Base-by-base conservation (phyloP, 2,113 vertebrate genomes). In the Sula dactylatra region DNA sequence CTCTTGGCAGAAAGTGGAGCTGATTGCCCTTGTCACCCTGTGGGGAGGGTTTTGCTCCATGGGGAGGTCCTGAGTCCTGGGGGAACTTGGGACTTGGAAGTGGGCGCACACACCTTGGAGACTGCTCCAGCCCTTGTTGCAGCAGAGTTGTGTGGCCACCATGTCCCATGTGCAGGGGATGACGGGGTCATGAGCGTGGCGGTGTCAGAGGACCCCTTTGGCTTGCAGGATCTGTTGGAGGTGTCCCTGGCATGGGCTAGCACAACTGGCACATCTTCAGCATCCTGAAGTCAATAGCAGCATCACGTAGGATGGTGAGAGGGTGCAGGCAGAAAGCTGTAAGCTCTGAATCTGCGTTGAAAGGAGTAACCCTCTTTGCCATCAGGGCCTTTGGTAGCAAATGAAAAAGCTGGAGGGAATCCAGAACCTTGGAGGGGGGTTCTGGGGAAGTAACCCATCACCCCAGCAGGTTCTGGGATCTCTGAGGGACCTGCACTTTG, bases 1-100 rank as follows among this genome's bases (percentile, higher is more conserved):
- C 24, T 22, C 0, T 0, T 0, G 2, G 27, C 56, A 3, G 0
- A 25, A 36, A 36, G 5, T 0, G 0, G 22, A 19, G 52, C 74
- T 85, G 61, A 8, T 27, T 36, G 42, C n/a, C 40, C 62, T 69
- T 31, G 44, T 52, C 4, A 6, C 9, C 32, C 54, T 6, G 0
- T 3, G 0, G 25, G n/a, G 34, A 74, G 17, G 14, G 50, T 26
- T 83, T 22, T 61, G 50, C 19, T 47, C 36, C 4, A 0, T 6
- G 19, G 26, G 15, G 12, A 81, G n/a, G 27, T 40, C 44, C 13
- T 5, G 13, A 6, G 7, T 26, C 47, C 50, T 34, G 25, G 14
- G 65, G 15, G 17, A 71, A 50, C 6, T 1, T 13, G 26, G 3
- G 17, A 21, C 7, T 8, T 32, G 34, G 7, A 12, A 32, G 19